Percentiles rank a stretch among this genome's conserved stretches.
Evolutionary conservation across 2,888 invertebrate species (phyloP).

Genomic region (Polymixis lichenea): DNA sequence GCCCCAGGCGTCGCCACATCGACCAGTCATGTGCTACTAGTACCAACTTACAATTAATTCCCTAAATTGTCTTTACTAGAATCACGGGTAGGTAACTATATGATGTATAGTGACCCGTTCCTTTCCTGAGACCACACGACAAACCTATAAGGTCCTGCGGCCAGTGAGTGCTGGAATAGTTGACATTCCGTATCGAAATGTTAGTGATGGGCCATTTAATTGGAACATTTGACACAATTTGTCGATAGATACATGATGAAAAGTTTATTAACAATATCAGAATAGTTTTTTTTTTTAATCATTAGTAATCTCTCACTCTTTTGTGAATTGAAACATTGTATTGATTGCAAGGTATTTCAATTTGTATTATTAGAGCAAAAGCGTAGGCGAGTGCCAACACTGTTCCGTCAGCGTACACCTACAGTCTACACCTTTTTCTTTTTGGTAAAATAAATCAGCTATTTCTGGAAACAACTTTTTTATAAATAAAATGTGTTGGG

Average conservation of each 20-base stretch:
- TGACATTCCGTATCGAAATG: conserved; percentile 29
- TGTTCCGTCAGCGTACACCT: not conserved
- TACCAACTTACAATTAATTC: not conserved
- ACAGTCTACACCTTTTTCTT: not conserved
- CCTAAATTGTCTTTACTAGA: not conserved
- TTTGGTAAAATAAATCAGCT: not conserved
- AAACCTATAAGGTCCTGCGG: conserved; percentile 10
- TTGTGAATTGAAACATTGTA: not conserved
- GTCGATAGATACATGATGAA: conserved; percentile 13
- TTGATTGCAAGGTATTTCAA: not conserved
- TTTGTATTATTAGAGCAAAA: conserved; percentile 7
- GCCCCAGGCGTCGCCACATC: no score
- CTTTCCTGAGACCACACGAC: conserved; percentile 6
- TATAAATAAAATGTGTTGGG: not conserved
- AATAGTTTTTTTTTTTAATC: not conserved
- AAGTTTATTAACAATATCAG: no score
- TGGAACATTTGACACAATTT: not conserved
- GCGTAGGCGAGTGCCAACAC: not conserved
- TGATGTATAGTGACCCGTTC: not conserved
- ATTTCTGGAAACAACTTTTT: no score
- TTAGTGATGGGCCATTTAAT: conserved; percentile 32
- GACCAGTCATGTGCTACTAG: no score
- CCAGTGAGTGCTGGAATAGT: conserved; percentile 15
- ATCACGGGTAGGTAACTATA: not conserved
- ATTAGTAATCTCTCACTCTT: not conserved